phyloP scores from a whole-genome alignment of 30 jellyfish, hydroid and myxozoan species.

The Clytia hemisphaerica region DNA sequence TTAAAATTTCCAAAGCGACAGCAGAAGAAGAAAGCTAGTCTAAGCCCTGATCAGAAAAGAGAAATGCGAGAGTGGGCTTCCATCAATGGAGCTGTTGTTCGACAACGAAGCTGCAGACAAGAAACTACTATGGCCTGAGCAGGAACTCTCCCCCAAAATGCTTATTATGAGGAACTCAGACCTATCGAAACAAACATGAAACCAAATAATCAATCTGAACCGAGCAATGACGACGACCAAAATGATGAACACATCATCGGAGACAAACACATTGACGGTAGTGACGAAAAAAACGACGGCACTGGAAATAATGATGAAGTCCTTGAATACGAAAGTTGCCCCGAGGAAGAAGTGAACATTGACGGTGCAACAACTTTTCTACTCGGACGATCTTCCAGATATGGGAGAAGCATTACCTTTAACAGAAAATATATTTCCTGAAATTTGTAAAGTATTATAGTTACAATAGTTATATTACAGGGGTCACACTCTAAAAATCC shows the following conservation, averaged over 20 bases:
- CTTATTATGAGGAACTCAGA: too few relatives aligned
- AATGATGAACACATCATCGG: constrained; percentile 10
- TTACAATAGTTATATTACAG: too few relatives aligned
- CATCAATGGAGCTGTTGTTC: constrained; percentile 1
- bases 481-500: too few relatives aligned
- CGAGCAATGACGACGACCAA: neutral
- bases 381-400: constrained; percentile 13
- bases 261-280: constrained; percentile 1
- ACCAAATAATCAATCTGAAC: neutral
- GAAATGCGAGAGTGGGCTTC: constrained; percentile 29
- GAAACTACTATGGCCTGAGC: too few relatives aligned
- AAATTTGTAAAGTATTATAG: too few relatives aligned
- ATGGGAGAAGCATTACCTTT: too few relatives aligned
- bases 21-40: neutral
- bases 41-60: neutral
- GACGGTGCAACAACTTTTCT: constrained; percentile 12
- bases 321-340: too few relatives aligned
- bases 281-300: neutral
- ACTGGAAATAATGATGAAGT: too few relatives aligned
- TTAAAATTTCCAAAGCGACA: neutral
- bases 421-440: too few relatives aligned
- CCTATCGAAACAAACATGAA: neutral
- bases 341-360: too few relatives aligned
- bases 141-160: too few relatives aligned
- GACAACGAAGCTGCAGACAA: too few relatives aligned